A percentile compares a stretch with the other conserved stretches of the same genome.
Conservation (phyloP, 1,140 invertebrate species). For the Ridgeia piscesae region DNA sequence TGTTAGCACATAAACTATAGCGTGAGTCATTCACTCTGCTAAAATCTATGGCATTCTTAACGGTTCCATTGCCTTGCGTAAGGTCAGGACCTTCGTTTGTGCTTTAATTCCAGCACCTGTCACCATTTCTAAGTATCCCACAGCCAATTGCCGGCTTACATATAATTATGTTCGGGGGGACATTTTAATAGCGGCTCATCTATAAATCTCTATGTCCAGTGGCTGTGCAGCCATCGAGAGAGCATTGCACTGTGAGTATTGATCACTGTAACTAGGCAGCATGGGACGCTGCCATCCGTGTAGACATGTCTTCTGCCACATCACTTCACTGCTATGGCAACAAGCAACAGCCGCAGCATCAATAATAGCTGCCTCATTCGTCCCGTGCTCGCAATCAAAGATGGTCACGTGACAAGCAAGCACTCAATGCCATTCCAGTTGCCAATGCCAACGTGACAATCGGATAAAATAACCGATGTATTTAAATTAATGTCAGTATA, state of each 20-base stretch:
- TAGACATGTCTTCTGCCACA: neutral
- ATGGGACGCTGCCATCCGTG: neutral
- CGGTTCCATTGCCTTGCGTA: neutral
- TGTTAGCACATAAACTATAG: neutral
- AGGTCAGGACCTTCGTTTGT: neutral
- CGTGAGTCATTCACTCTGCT: neutral
- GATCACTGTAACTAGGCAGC: neutral
- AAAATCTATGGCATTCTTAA: neutral
- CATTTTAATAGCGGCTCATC: neutral
- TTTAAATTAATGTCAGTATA: neutral
- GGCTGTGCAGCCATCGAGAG: neutral
- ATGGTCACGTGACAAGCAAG: neutral
- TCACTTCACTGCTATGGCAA: neutral
- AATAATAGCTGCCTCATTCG: neutral
- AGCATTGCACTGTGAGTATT: neutral
- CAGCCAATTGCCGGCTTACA: neutral
- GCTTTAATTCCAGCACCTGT: neutral
- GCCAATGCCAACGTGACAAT: neutral
- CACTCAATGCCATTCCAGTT: neutral
- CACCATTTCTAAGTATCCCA: neutral
- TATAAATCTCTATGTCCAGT: neutral
- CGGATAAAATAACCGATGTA: neutral
- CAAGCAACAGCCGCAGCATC: neutral
- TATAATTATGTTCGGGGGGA: neutral
- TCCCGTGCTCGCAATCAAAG: neutral